Conservation (phyloP, 2,888 invertebrate genomes). For the Apoda limacodes region DNA sequence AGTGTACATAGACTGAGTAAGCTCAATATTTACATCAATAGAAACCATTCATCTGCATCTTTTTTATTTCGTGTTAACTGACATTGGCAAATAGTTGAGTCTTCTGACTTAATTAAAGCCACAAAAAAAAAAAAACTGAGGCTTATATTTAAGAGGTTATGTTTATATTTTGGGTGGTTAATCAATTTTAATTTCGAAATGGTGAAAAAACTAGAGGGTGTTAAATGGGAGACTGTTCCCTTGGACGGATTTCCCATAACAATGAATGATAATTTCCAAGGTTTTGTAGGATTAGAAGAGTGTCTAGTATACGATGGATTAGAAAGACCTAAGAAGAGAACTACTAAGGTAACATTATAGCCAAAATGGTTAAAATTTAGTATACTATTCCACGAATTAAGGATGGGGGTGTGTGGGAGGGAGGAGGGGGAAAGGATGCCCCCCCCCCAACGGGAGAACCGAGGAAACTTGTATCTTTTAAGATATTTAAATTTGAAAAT, state of each 20-base stretch:
- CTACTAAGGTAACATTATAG: constrained; percentile 37
- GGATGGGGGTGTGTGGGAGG: too few relatives aligned
- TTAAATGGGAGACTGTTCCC: constrained; percentile 75
- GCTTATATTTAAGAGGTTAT: too few relatives aligned
- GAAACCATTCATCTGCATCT: too few relatives aligned
- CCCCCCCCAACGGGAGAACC: not conserved
- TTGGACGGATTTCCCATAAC: constrained; percentile 66
- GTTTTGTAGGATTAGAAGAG: constrained; percentile 83
- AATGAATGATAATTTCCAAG: constrained; percentile 65
- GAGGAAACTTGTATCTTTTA: not conserved
- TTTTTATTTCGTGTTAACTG: too few relatives aligned
- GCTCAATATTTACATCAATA: too few relatives aligned
- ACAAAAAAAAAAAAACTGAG: too few relatives aligned
- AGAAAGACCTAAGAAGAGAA: constrained; percentile 42
- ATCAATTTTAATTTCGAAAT: constrained; percentile 24
- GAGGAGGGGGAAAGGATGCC: too few relatives aligned
- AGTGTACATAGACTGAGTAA: too few relatives aligned
- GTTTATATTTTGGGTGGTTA: constrained; percentile 5
- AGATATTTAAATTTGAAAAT: not conserved
- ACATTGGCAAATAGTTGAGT: too few relatives aligned
- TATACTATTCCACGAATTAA: too few relatives aligned
- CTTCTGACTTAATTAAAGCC: too few relatives aligned
- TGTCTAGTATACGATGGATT: constrained; percentile 79
- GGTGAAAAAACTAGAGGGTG: constrained; percentile 47
- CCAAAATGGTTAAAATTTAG: not conserved